Conservation (phyloP, 2,888 invertebrate species). For the Epirrita christyi region DNA sequence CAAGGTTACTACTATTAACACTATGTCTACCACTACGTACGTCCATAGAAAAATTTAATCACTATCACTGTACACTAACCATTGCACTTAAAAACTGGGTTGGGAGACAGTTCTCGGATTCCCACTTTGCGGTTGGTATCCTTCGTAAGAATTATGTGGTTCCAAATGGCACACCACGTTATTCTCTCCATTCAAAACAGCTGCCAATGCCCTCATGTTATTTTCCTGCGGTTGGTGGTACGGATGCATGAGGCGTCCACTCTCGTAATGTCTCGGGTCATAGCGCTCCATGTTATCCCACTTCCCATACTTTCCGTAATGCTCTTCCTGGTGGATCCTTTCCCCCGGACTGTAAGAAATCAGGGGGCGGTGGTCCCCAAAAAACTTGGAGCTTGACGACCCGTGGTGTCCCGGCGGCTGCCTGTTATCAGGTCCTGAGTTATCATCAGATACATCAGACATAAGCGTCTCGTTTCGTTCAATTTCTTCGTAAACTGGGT, state of each 20-base stretch:
- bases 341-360: slow-evolving; percentile 91
- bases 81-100: slow-evolving; percentile 75
- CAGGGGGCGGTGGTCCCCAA: slow-evolving; percentile 92
- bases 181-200: slow-evolving; percentile 92
- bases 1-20: slow-evolving; percentile 79
- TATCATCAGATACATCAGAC: slow-evolving; percentile 91
- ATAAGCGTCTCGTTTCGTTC: slow-evolving; percentile 89
- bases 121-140: slow-evolving; percentile 74
- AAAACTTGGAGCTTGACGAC: slow-evolving; percentile 87
- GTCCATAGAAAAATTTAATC: slow-evolving; percentile 78
- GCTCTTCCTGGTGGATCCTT: slow-evolving; percentile 80
- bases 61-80: slow-evolving; percentile 71
- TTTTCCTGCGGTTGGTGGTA: slow-evolving; percentile 83
- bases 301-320: slow-evolving; percentile 78
- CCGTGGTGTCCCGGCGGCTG: slow-evolving; percentile 86
- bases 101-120: slow-evolving; percentile 80
- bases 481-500: slow-evolving; percentile 93
- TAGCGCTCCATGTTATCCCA: slow-evolving; percentile 83
- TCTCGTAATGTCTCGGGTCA: slow-evolving; percentile 78
- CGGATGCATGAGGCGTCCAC: slow-evolving; percentile 81
- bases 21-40: slow-evolving; percentile 71
- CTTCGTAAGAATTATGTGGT: slow-evolving; percentile 86
- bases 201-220: slow-evolving; percentile 87
- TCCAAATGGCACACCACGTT: slow-evolving; percentile 95
- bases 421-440: slow-evolving; percentile 86